Evolutionary conservation across 2,113 vertebrate genomes (phyloP).

Genomic region (Cairina moschata): DNA sequence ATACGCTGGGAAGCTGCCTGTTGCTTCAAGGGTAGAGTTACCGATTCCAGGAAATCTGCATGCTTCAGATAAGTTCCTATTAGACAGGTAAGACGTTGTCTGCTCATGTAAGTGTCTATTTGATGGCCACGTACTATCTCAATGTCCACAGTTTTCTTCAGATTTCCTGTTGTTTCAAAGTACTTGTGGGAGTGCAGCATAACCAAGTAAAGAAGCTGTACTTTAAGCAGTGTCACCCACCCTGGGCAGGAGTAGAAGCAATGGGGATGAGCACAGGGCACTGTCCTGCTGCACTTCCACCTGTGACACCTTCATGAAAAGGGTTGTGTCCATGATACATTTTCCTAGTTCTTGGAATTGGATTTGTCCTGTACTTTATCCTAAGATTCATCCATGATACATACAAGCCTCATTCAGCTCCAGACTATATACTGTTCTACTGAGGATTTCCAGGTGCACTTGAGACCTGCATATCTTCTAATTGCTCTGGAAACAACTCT

Average conservation of each 20-base stretch:
- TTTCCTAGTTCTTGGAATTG: background rate
- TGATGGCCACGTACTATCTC: background rate
- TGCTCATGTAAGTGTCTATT: background rate
- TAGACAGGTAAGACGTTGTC: background rate
- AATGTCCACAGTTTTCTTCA: background rate
- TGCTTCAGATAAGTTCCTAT: background rate
- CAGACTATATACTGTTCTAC: background rate
- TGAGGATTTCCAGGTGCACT: background rate
- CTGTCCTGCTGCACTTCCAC: fast-evolving
- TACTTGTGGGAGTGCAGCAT: background rate
- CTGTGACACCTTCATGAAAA: background rate
- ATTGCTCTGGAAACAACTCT: background rate
- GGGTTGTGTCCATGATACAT: fast-evolving
- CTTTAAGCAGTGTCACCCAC: background rate
- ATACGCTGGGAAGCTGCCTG: background rate
- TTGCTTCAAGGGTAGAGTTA: background rate
- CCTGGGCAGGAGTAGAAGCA: background rate
- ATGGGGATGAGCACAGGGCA: fast-evolving
- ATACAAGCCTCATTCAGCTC: background rate
- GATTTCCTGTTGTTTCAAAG: constrained; percentile 18
- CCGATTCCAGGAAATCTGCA: constrained; percentile 9
- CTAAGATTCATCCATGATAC: background rate
- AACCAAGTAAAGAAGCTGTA: background rate
- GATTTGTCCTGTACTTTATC: background rate
- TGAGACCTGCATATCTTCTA: background rate